Conservation (phyloP, 2,888 invertebrate genomes). For the Drosophila ezoana region DNA sequence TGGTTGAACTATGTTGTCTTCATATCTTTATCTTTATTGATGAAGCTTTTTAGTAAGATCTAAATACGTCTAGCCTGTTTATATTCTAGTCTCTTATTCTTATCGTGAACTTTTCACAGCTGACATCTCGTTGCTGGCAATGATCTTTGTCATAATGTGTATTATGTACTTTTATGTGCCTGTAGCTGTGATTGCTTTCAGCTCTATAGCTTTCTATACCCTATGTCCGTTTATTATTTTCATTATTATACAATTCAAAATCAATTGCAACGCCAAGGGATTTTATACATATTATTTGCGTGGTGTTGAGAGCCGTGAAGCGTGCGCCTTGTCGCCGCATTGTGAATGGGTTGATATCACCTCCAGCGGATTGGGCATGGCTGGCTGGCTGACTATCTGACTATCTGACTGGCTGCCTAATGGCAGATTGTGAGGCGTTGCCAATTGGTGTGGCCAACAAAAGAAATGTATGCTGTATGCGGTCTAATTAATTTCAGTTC, state of each 20-base stretch:
- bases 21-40: too few species aligned
- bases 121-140: too few species aligned
- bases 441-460: constrained; percentile 66
- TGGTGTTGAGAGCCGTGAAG: constrained; percentile 36
- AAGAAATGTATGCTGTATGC: constrained; percentile 60
- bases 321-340: constrained; percentile 30
- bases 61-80: too few species aligned
- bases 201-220: background rate
- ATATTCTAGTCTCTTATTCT: too few species aligned
- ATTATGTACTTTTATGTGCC: background rate
- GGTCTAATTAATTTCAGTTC: constrained; percentile 79
- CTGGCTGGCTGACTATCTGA: constrained; percentile 51
- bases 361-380: constrained; percentile 66
- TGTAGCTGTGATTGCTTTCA: background rate
- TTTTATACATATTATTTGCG: constrained; percentile 5
- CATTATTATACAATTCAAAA: constrained; percentile 36
- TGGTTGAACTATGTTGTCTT: too few species aligned
- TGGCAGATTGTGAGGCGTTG: constrained; percentile 57
- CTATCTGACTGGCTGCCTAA: constrained; percentile 22
- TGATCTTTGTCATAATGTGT: too few species aligned
- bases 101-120: too few species aligned
- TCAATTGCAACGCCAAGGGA: constrained; percentile 59
- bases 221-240: background rate
- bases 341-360: constrained; percentile 35
- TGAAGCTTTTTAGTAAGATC: too few species aligned